Percentiles rank a stretch among this genome's conserved stretches.
Evolutionary conservation across 2,888 invertebrate genomes (phyloP).

Genomic region (Uloborus plumipes): DNA sequence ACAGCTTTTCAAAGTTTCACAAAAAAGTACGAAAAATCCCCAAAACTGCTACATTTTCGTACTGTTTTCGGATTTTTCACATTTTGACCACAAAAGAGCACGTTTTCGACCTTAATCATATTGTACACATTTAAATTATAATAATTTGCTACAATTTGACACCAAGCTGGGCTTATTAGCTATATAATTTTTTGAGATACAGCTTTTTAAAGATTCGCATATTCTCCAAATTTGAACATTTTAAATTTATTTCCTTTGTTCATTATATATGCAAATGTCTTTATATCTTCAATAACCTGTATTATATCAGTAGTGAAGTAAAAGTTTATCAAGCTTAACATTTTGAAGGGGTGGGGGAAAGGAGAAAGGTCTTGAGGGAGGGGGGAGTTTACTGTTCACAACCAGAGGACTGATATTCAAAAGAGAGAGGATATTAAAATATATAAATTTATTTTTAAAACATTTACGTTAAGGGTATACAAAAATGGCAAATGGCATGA

Average conservation of each 20-base stretch:
- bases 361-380: not conserved
- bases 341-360: not conserved
- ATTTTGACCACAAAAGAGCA: not conserved
- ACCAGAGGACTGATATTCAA: not conserved
- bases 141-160: not conserved
- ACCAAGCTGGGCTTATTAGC: not conserved
- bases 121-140: not conserved
- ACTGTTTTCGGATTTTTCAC: not conserved
- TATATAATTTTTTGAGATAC: not conserved
- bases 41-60: not conserved
- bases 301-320: not conserved
- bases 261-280: not conserved
- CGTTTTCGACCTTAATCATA: not conserved
- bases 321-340: not conserved
- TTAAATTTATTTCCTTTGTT: not conserved
- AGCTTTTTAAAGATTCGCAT: not conserved
- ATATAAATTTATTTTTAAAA: too few species aligned
- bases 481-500: too few species aligned
- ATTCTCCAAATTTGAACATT: constrained; percentile 2
- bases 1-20: too few species aligned
- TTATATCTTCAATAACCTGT: not conserved
- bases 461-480: too few species aligned
- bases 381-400: not conserved
- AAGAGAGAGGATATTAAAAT: not conserved
- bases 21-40: not conserved